phyloP scores from a whole-genome alignment of 2,888 invertebrate genomes.

The Epicampocera succincta region DNA sequence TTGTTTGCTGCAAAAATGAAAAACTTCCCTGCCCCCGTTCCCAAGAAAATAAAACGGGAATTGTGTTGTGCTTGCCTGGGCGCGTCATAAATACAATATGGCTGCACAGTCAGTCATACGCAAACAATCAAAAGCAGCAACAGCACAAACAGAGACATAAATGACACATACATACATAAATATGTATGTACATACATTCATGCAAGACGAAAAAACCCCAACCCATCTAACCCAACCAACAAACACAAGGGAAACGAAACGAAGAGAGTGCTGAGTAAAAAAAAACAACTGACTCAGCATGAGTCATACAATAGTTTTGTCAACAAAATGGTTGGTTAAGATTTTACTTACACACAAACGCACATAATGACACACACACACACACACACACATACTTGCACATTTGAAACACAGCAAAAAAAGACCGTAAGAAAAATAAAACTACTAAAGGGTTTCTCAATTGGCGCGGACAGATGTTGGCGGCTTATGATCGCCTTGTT shows the following conservation, averaged over 20 bases:
- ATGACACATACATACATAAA: constrained; percentile 2
- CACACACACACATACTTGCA: not conserved
- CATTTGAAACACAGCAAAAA: not conserved
- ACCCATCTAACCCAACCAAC: not conserved
- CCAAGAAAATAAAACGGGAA: too few relatives aligned
- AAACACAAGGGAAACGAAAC: not conserved
- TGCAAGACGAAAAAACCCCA: too few relatives aligned
- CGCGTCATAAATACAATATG: constrained; percentile 65
- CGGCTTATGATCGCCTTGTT: too few relatives aligned
- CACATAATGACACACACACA: too few relatives aligned
- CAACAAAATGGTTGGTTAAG: constrained; percentile 38
- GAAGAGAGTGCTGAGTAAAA: not conserved
- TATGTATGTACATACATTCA: not conserved
- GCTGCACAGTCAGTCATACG: constrained; percentile 40
- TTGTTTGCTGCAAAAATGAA: too few relatives aligned
- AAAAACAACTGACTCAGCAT: constrained; percentile 47
- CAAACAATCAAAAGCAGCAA: constrained; percentile 5
- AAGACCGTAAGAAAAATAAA: too few relatives aligned
- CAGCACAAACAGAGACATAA: constrained; percentile 15
- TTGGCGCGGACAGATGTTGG: too few relatives aligned
- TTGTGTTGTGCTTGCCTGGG: constrained; percentile 56
- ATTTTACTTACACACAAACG: not conserved
- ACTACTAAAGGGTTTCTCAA: too few relatives aligned
- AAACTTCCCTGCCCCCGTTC: too few relatives aligned
- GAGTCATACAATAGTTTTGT: constrained; percentile 62